Conservation (phyloP, 2,888 invertebrate species). For the Diplolepis rosae region DNA sequence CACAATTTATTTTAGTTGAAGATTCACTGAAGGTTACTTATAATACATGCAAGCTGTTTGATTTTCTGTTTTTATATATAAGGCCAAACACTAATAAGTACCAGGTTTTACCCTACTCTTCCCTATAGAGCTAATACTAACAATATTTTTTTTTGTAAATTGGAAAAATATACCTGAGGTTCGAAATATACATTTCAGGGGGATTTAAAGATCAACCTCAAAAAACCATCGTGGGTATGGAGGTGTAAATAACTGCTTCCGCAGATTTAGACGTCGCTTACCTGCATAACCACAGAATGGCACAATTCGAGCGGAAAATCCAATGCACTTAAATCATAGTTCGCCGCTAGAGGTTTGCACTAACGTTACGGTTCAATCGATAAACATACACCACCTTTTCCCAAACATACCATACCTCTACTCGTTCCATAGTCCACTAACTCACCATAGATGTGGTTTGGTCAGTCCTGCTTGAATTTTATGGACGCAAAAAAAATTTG, state of each 20-base stretch:
- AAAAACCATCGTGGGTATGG: conserved; percentile 8
- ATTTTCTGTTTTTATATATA: no score
- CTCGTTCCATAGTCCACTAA: neutral
- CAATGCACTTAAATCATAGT: conserved; percentile 30
- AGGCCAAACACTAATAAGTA: no score
- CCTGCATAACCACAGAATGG: conserved; percentile 24
- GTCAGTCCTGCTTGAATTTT: conserved; percentile 10
- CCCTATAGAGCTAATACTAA: no score
- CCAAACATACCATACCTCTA: neutral
- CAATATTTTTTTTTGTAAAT: neutral
- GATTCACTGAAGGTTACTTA: no score
- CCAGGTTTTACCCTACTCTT: no score
- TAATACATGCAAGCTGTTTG: no score
- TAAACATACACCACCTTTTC: conserved; percentile 10
- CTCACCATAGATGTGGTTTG: conserved; percentile 3
- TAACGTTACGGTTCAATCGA: conserved; percentile 31
- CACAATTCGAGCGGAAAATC: conserved; percentile 26
- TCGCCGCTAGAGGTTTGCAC: conserved; percentile 28
- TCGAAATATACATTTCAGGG: neutral
- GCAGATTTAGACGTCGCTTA: conserved; percentile 25
- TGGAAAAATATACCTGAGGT: neutral
- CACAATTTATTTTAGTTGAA: no score
- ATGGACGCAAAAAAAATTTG: neutral
- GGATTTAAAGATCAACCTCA: conserved; percentile 7
- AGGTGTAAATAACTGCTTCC: conserved; percentile 21